A percentile compares a stretch with the other conserved stretches of the same genome.
Conservation (phyloP, 2,113 vertebrate genomes). For the Caranx ignobilis region DNA sequence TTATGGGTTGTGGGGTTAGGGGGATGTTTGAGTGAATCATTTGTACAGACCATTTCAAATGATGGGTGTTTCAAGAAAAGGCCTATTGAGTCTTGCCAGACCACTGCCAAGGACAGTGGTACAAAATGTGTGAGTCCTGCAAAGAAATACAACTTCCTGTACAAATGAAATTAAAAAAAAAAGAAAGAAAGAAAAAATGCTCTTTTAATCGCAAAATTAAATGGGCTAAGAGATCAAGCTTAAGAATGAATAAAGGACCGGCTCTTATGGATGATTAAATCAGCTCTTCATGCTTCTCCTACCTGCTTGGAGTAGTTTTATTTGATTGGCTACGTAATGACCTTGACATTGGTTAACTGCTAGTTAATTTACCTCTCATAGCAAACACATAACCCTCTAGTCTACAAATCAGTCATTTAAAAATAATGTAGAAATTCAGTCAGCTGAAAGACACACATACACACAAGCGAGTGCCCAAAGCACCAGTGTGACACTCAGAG, state of each 20-base stretch:
- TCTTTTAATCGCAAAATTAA: constrained; percentile 31
- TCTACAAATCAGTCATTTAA: constrained; percentile 68
- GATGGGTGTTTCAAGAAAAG: constrained; percentile 4
- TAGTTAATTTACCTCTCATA: constrained; percentile 65
- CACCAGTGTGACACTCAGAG: constrained; percentile 4
- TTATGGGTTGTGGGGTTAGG: too few relatives aligned
- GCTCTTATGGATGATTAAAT: constrained; percentile 68
- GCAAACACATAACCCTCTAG: constrained; percentile 60
- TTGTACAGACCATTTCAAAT: constrained; percentile 14
- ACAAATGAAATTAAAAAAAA: not conserved
- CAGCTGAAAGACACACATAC: constrained; percentile 23
- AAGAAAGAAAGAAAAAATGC: not conserved
- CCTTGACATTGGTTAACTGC: constrained; percentile 75
- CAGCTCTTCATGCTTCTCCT: constrained; percentile 58
- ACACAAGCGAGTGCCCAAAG: constrained; percentile 1
- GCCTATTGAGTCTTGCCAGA: not conserved
- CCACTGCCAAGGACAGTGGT: not conserved
- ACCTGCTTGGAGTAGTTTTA: constrained; percentile 64
- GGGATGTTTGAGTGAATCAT: constrained; percentile 16
- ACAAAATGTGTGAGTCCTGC: constrained; percentile 7
- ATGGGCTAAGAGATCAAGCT: constrained; percentile 39
- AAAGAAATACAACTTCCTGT: constrained; percentile 22
- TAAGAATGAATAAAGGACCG: constrained; percentile 40
- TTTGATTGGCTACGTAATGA: constrained; percentile 74
- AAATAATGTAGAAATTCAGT: constrained; percentile 40